A percentile compares a stretch with the other conserved stretches of the same genome.
Evolutionary conservation across 1,140 invertebrate species (phyloP).

Genomic region (Coenobita brevimanus): DNA sequence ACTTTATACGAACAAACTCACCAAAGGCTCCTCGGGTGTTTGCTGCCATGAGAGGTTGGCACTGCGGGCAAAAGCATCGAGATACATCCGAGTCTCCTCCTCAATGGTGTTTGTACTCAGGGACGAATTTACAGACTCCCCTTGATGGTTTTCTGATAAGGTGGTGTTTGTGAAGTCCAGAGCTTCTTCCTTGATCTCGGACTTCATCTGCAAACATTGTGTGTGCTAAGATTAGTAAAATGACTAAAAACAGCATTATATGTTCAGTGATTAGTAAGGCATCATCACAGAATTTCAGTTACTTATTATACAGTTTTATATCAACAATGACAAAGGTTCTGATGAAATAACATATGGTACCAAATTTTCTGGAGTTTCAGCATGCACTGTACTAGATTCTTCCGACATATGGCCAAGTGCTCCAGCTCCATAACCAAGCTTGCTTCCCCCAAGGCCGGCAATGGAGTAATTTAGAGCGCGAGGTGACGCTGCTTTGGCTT

Average conservation of each 20-base stretch:
- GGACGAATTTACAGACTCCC: conserved; percentile 16
- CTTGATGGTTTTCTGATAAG: conserved; percentile 36
- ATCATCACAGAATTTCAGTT: too few species aligned
- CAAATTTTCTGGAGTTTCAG: conserved; percentile 53
- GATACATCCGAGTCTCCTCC: conserved; percentile 56
- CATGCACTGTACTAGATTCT: conserved; percentile 41
- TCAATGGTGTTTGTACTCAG: conserved; percentile 46
- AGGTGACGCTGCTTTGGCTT: conserved; percentile 49
- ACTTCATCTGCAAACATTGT: conserved; percentile 58
- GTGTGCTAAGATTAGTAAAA: too few species aligned
- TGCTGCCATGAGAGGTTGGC: conserved; percentile 39
- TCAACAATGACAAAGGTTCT: background rate
- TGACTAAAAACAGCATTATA: too few species aligned
- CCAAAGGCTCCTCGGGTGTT: conserved; percentile 29
- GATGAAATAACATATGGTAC: background rate
- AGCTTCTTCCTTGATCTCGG: conserved; percentile 57
- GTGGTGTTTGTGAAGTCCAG: conserved; percentile 51
- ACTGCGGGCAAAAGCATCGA: conserved; percentile 61
- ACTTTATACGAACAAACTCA: background rate
- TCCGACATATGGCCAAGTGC: conserved; percentile 43
- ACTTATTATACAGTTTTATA: background rate
- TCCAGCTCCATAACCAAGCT: conserved; percentile 13
- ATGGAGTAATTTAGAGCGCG: conserved; percentile 53
- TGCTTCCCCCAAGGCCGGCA: conserved; percentile 45
- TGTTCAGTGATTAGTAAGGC: too few species aligned